A percentile compares a stretch with the other conserved stretches of the same genome.
phyloP scores from a whole-genome alignment of 2,888 invertebrate genomes.

The Dyspetes luteomarginatus region DNA sequence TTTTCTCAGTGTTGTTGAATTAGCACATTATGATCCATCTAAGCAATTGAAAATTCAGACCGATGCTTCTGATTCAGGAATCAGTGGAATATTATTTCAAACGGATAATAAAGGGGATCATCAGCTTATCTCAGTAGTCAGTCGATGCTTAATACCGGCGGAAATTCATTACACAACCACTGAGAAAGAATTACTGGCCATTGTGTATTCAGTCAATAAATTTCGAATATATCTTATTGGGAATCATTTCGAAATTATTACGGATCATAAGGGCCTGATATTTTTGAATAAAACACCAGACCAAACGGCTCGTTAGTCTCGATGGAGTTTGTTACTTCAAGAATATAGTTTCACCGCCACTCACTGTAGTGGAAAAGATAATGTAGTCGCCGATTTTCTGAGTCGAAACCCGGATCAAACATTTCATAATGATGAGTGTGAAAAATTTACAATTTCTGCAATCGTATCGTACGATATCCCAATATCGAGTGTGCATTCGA shows the following conservation, averaged over 20 bases:
- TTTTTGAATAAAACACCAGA: conserved; percentile 13
- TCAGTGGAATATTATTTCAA: conserved; percentile 67
- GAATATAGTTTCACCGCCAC: conserved; percentile 29
- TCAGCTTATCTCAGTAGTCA: conserved; percentile 66
- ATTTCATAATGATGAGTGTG: not conserved
- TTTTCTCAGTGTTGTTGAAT: conserved; percentile 45
- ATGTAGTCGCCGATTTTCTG: conserved; percentile 35
- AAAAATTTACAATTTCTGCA: not conserved
- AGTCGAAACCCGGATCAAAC: conserved; percentile 38
- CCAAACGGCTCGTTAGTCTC: conserved; percentile 3
- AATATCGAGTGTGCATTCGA: not conserved
- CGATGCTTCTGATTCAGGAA: conserved; percentile 53
- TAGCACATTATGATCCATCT: conserved; percentile 52
- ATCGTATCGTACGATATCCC: not conserved
- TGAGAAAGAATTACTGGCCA: conserved; percentile 44
- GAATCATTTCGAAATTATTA: conserved; percentile 33
- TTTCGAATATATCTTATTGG: conserved; percentile 45
- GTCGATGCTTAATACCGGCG: conserved; percentile 55
- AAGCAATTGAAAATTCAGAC: conserved; percentile 56
- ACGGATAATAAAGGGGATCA: conserved; percentile 21
- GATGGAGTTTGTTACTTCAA: conserved; percentile 40
- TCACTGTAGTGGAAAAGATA: conserved; percentile 30
- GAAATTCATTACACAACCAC: conserved; percentile 40
- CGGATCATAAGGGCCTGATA: conserved; percentile 34
- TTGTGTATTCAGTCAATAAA: conserved; percentile 42